Base-by-base conservation (phyloP, 1,140 invertebrate genomes). In the Cardiocondyla obscurior region DNA sequence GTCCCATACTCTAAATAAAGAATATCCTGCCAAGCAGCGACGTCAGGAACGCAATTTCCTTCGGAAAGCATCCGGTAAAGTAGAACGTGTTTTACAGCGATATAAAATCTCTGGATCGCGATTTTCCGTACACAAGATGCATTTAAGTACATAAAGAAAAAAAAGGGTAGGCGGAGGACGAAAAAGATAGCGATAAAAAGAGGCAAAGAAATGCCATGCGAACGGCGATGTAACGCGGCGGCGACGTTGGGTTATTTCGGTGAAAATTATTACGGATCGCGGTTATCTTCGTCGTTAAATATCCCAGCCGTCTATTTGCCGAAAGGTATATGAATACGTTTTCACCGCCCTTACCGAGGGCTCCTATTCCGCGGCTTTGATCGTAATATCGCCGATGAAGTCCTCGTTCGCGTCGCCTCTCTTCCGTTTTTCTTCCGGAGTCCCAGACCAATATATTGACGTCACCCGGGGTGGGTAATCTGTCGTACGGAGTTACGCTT, bases 361-460 rank as follows among this genome's bases (percentile, higher is more conserved):
- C 33, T 19, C 33, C 46, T n/a, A 28, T 51, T 36, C 33, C 60
- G 44, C 10, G 16, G 33, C 49, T 53, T 79, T 49, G 74, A 79
- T 57, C 60, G 51, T 65, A 58, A 84, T 72, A 70, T 76, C 36
- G 19, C 33, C 53, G 51, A 39, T 58, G 69, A 82, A 58, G 49
- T 65, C 28, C 49, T 67, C 30, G 42, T 33, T 4, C 10, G 19
- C 51, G 0, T 19, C 14, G 1, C n/a, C 12, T 12, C 8, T 30
- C 70, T 19, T 28, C 44, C 64, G 42, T 58, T 81, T 73, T 73
- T 60, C 69, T 67, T 73, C 4, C 28, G 58, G 74, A 81, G n/a
- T 81, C 22, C 53, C 14, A 74, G 42, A 53, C 42, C 46, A 22
- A 86, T 69, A 74, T 85, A 86, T 85, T 77, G 84, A 70, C 79